These are phyloP conservation scores for Salmo trutta DNA, from an alignment of 2,797 vertebrate species.

Conservation along the genomic window DNA sequence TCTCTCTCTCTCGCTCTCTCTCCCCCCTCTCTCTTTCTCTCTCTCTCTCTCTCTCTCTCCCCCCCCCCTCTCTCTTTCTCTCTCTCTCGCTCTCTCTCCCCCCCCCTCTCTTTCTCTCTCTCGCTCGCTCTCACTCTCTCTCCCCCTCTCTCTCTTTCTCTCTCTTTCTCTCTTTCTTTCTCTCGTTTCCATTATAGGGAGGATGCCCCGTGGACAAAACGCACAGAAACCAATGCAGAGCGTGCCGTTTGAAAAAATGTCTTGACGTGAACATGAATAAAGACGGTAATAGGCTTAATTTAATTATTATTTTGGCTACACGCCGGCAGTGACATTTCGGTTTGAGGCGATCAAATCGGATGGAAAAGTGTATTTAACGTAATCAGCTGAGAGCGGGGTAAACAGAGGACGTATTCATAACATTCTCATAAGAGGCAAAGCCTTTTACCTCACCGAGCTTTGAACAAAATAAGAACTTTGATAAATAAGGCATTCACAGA, in stretches of 20 bases:
- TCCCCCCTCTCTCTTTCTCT: conserved; percentile 9
- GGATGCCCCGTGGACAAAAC: conserved; percentile 99
- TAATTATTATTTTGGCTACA: conserved; percentile 50
- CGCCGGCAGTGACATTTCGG: conserved; percentile 34
- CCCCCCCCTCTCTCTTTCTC: background rate
- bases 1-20: conserved; percentile 5
- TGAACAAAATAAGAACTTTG: background rate
- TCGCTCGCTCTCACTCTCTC: conserved; percentile 10
- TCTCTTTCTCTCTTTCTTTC: background rate
- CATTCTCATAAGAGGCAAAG: conserved; percentile 3
- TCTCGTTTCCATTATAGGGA: conserved; percentile 74
- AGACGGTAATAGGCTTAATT: conserved; percentile 85
- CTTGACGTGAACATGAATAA: conserved; percentile 99
- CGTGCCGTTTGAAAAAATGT: conserved; percentile 98
- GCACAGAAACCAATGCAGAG: conserved; percentile 97
- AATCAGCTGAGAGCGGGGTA: background rate
- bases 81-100: background rate
- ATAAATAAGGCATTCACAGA: conserved; percentile 13
- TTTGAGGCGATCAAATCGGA: conserved; percentile 23
- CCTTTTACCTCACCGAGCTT: conserved; percentile 2
- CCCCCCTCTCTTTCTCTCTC: background rate
- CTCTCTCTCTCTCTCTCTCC: background rate
- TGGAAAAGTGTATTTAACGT: conserved; percentile 19
- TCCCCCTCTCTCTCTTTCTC: too few species aligned
- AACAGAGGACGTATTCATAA: conserved; percentile 24